phyloP scores from a whole-genome alignment of 2,888 invertebrate species.

The Ichneumon xanthorius region DNA sequence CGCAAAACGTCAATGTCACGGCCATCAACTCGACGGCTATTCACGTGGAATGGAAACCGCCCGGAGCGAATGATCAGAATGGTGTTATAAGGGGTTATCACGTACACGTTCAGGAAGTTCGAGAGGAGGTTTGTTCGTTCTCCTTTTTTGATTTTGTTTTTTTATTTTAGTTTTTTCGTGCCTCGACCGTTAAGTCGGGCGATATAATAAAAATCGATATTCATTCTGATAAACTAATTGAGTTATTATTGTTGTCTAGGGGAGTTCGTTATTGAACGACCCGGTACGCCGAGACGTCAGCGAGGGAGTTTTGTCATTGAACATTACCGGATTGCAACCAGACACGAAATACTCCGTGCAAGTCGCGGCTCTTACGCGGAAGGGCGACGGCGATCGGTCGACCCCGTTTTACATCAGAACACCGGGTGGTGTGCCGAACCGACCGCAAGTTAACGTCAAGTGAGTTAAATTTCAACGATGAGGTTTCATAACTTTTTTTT shows the following conservation, averaged over 20 bases:
- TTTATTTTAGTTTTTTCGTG: neutral
- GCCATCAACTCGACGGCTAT: conserved; percentile 98
- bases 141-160: conserved; percentile 17
- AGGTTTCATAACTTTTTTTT: neutral
- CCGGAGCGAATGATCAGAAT: conserved; percentile 95
- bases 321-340: conserved; percentile 96
- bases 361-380: conserved; percentile 97
- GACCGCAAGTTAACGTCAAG: conserved; percentile 93
- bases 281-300: conserved; percentile 95
- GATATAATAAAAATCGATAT: neutral
- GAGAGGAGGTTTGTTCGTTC: conserved; percentile 89
- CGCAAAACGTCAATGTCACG: conserved; percentile 95
- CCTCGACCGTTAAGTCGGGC: neutral
- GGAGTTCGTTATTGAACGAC: conserved; percentile 92
- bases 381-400: conserved; percentile 98
- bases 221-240: conserved; percentile 11
- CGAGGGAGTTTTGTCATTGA: conserved; percentile 91
- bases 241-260: conserved; percentile 84
- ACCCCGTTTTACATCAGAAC: conserved; percentile 94
- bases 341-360: conserved; percentile 97
- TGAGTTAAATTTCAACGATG: conserved; percentile 83
- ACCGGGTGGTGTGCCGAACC: conserved; percentile 96
- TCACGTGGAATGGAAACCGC: conserved; percentile 97
- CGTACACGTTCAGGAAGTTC: conserved; percentile 96
- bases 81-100: conserved; percentile 99